Conservation (phyloP, 2,888 invertebrate genomes). For the Pilophorus perplexus region DNA sequence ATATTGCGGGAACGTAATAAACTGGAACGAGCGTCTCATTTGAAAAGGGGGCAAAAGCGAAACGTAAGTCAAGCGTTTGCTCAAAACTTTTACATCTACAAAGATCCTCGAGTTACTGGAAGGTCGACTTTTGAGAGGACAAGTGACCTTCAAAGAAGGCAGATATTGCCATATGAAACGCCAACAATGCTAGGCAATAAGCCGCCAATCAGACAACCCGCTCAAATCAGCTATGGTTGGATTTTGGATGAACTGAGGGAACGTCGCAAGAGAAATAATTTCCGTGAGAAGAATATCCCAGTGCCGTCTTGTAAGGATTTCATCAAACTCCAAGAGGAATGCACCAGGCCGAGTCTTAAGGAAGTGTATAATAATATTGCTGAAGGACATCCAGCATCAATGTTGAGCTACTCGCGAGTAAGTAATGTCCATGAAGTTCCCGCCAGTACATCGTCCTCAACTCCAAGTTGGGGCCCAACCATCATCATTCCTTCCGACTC, state of each 20-base stretch:
- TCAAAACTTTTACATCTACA: not conserved
- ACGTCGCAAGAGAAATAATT: not conserved
- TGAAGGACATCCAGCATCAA: not conserved
- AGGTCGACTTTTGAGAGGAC: too few relatives aligned
- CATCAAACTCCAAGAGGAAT: not conserved
- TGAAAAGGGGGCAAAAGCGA: not conserved
- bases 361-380: too few relatives aligned
- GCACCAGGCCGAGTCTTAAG: too few relatives aligned
- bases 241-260: conserved; percentile 4
- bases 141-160: too few relatives aligned
- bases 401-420: not conserved
- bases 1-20: too few relatives aligned
- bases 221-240: conserved; percentile 16
- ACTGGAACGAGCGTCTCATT: too few relatives aligned
- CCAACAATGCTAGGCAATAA: too few relatives aligned
- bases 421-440: not conserved
- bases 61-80: not conserved
- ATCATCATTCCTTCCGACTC: conserved; percentile 6
- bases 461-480: not conserved
- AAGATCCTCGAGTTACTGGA: not conserved
- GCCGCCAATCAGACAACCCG: too few relatives aligned
- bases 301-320: conserved; percentile 1
- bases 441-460: not conserved
- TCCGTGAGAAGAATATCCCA: not conserved
- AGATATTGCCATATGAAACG: too few relatives aligned